phyloP scores from a whole-genome alignment of 2,113 vertebrate species.

The Silurus glanis region DNA sequence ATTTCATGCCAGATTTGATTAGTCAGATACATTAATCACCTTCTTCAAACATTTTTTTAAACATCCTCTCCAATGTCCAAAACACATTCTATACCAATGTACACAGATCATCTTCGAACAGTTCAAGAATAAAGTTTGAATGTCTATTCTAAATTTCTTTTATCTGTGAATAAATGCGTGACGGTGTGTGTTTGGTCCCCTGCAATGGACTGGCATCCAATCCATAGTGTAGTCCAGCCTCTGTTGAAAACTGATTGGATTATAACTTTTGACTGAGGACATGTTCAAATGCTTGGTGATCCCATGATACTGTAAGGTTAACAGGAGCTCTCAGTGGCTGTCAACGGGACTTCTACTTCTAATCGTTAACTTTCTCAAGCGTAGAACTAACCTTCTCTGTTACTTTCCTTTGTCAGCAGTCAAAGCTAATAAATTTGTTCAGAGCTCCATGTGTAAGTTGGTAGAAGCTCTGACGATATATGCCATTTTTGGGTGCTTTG shows the following conservation, averaged over 20 bases:
- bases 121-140: background rate
- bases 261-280: slow-evolving; percentile 29
- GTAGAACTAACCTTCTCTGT: slow-evolving; percentile 42
- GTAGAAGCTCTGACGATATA: slow-evolving; percentile 44
- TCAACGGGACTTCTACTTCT: slow-evolving; percentile 36
- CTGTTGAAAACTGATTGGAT: slow-evolving; percentile 22
- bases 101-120: background rate
- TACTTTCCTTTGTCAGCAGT: slow-evolving; percentile 46
- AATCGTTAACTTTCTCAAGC: slow-evolving; percentile 46
- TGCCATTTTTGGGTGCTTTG: slow-evolving; percentile 65
- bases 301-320: slow-evolving; percentile 52
- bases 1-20: slow-evolving; percentile 25
- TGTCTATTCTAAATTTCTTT: background rate
- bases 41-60: background rate
- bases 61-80: background rate
- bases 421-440: slow-evolving; percentile 44
- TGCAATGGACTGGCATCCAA: background rate
- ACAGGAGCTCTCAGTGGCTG: slow-evolving; percentile 44
- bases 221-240: background rate
- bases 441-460: slow-evolving; percentile 30
- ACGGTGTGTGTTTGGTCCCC: background rate
- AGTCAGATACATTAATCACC: slow-evolving; percentile 18
- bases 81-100: background rate
- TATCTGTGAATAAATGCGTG: background rate
- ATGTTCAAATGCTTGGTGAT: slow-evolving; percentile 30